These are phyloP conservation scores for Eristalis pertinax DNA, from an alignment of 2,888 invertebrate species.

Conservation along the genomic window DNA sequence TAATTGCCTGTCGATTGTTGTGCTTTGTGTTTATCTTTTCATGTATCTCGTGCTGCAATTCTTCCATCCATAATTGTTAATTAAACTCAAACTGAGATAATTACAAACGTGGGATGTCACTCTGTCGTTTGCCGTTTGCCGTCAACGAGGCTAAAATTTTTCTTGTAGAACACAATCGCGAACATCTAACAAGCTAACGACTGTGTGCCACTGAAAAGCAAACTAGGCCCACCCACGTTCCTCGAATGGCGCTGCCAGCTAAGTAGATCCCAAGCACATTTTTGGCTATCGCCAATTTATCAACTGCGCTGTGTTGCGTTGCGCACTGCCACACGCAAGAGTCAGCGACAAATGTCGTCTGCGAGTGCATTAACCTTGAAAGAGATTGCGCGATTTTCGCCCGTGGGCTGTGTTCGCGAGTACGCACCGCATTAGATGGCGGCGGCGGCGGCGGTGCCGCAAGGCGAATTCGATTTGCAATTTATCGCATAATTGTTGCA, in stretches of 20 bases:
- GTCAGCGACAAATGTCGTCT: neutral
- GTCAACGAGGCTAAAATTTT: constrained; percentile 14
- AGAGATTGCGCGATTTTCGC: neutral
- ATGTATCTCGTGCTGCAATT: constrained; percentile 39
- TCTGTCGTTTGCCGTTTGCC: constrained; percentile 2
- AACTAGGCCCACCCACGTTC: neutral
- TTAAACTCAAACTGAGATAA: constrained; percentile 55
- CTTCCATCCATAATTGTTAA: constrained; percentile 60
- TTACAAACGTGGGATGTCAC: constrained; percentile 40
- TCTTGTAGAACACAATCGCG: constrained; percentile 60
- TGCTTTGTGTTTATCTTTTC: constrained; percentile 1
- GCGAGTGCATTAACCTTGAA: constrained; percentile 65
- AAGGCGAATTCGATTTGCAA: constrained; percentile 55
- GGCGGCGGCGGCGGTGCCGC: neutral
- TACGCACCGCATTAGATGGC: neutral
- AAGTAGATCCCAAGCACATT: constrained; percentile 32
- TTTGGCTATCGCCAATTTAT: constrained; percentile 68
- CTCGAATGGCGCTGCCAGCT: neutral
- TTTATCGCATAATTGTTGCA: constrained; percentile 63
- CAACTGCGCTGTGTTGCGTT: neutral
- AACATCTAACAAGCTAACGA: constrained; percentile 50
- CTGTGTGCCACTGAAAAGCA: constrained; percentile 40
- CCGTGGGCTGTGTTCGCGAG: neutral
- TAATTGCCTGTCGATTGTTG: neutral
- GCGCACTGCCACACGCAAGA: neutral